phyloP scores from a whole-genome alignment of 1,140 invertebrate genomes.

The Formica exsecta region DNA sequence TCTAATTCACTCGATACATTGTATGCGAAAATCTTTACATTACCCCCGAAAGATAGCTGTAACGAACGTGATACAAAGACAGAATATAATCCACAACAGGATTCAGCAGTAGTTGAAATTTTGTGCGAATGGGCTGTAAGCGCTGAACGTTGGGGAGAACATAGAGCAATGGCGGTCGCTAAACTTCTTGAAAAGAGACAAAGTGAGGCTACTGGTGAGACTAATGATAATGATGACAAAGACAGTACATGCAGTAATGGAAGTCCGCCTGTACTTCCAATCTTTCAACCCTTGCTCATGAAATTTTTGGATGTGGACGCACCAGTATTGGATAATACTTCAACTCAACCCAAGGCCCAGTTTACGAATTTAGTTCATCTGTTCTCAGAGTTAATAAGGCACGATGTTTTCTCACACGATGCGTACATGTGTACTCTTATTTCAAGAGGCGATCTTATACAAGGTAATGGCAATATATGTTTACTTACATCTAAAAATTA shows the following conservation, averaged over 20 bases:
- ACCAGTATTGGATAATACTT: conserved; percentile 91
- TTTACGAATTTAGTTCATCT: conserved; percentile 98
- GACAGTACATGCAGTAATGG: conserved; percentile 94
- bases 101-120: conserved; percentile 94
- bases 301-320: conserved; percentile 97
- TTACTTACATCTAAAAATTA: conserved; percentile 10
- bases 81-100: conserved; percentile 87
- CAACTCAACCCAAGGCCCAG: conserved; percentile 91
- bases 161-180: conserved; percentile 97
- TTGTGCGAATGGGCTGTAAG: conserved; percentile 99
- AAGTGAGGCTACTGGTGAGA: conserved; percentile 88
- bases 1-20: conserved; percentile 95
- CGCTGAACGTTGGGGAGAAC: conserved; percentile 96
- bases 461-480: conserved; percentile 78
- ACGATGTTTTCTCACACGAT: conserved; percentile 99
- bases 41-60: conserved; percentile 76
- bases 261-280: conserved; percentile 90
- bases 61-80: conserved; percentile 76
- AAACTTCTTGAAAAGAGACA: conserved; percentile 96
- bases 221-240: conserved; percentile 89
- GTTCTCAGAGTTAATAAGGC: conserved; percentile 97
- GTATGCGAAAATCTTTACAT: conserved; percentile 95
- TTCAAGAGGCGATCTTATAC: conserved; percentile 95
- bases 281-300: conserved; percentile 97
- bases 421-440: conserved; percentile 99